Evolutionary conservation across 2,888 invertebrate genomes (phyloP).

Genomic region (Caradrina clavipalpis): DNA sequence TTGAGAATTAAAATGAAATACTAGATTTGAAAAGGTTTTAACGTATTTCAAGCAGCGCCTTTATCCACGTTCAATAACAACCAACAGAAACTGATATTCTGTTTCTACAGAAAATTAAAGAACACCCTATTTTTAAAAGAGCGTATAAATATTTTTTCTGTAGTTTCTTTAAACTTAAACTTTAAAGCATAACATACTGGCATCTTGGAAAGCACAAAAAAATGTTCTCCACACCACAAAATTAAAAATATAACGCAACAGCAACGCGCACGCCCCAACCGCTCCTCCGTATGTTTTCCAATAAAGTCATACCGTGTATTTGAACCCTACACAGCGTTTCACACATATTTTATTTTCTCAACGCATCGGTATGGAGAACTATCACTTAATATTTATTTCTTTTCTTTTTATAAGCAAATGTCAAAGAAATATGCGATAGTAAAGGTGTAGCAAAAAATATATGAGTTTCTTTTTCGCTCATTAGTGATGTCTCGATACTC

Average conservation of each 20-base stretch:
- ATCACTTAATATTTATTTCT: conserved; percentile 31
- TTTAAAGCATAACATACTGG: too few species aligned
- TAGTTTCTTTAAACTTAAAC: too few species aligned
- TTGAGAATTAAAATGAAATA: too few species aligned
- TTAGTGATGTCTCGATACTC: conserved; percentile 16
- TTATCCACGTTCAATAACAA: too few species aligned
- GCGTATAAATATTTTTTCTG: too few species aligned
- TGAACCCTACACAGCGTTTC: conserved; percentile 28
- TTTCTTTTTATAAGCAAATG: conserved; percentile 1
- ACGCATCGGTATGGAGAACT: conserved; percentile 31
- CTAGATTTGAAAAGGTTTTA: too few species aligned
- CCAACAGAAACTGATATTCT: too few species aligned
- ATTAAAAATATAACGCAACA: not conserved
- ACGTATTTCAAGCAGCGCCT: too few species aligned
- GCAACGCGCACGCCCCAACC: conserved; percentile 4
- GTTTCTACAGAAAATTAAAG: too few species aligned
- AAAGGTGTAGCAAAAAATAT: conserved; percentile 7
- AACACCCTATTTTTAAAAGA: too few species aligned
- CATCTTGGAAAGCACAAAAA: too few species aligned
- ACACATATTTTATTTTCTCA: conserved; percentile 50
- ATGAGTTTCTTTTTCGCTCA: conserved; percentile 13
- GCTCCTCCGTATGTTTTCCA: conserved; percentile 17
- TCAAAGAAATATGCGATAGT: conserved; percentile 3
- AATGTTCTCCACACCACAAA: too few species aligned
- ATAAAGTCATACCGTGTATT: conserved; percentile 32